Conservation (phyloP, 2,113 vertebrate genomes). For the Cryptoleucopteryx plumbea region DNA sequence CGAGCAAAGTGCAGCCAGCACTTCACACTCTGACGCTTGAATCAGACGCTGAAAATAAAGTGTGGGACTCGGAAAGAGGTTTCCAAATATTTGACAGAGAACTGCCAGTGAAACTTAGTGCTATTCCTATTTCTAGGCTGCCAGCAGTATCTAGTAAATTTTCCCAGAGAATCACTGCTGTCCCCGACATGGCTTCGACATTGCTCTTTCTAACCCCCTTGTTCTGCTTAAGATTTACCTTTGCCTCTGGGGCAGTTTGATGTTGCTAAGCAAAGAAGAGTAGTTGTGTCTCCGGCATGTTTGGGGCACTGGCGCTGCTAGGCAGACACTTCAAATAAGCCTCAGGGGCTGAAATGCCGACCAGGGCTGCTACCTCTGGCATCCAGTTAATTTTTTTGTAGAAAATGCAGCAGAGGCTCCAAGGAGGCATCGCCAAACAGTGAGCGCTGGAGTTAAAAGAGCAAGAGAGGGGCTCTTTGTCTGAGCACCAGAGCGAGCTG, state of each 20-base stretch:
- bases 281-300: background rate
- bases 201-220: background rate
- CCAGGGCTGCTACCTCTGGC: background rate
- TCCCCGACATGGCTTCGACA: fast-evolving
- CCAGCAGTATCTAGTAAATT: background rate
- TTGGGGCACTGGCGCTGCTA: conserved; percentile 33
- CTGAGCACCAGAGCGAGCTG: background rate
- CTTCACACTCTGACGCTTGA: background rate
- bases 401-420: background rate
- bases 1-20: background rate
- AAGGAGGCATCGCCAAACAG: background rate
- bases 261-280: background rate
- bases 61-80: background rate
- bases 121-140: background rate
- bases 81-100: conserved; percentile 47
- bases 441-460: fast-evolving
- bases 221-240: background rate
- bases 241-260: background rate
- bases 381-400: background rate
- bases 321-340: background rate
- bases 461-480: background rate
- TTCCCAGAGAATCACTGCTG: background rate
- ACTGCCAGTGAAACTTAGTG: background rate
- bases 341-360: background rate
- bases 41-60: background rate